A percentile compares a stretch with the other conserved stretches of the same genome.
These are phyloP conservation scores for Camponotus pennsylvanicus DNA, from an alignment of 1,140 invertebrate genomes.

Conservation along the genomic window DNA sequence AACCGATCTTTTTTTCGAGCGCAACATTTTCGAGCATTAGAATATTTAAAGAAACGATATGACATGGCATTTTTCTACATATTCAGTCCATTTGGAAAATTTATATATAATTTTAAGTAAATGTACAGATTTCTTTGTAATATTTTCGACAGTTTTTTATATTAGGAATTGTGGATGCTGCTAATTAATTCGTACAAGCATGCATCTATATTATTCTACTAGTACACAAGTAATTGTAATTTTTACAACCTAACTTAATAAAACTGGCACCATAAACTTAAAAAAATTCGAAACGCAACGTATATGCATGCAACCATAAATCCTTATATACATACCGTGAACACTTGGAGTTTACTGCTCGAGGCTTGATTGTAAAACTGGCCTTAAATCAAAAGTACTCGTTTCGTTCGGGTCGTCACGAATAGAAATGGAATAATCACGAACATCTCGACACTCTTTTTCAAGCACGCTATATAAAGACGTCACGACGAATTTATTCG, in stretches of 20 bases:
- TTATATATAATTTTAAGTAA: conserved; percentile 12
- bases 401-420: conserved; percentile 32
- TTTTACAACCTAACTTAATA: conserved; percentile 58
- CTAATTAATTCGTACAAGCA: not conserved
- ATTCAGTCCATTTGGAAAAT: not conserved
- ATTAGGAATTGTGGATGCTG: not conserved
- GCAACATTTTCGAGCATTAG: conserved; percentile 10
- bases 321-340: not conserved
- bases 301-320: conserved; percentile 66
- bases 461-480: conserved; percentile 9
- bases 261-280: conserved; percentile 63
- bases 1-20: conserved; percentile 9
- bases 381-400: conserved; percentile 52
- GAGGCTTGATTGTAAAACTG: conserved; percentile 60
- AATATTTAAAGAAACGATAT: not conserved
- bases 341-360: conserved; percentile 54
- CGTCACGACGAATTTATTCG: not conserved
- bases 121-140: too few species aligned
- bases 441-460: too few species aligned
- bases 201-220: conserved; percentile 5
- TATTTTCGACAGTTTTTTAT: not conserved
- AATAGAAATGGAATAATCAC: conserved; percentile 58
- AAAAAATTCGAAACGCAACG: conserved; percentile 50
- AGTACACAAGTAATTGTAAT: conserved; percentile 46
- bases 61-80: not conserved